Percentiles rank a stretch among this genome's conserved stretches.
Conservation (phyloP, 1,140 invertebrate species). For the Battus philenor region DNA sequence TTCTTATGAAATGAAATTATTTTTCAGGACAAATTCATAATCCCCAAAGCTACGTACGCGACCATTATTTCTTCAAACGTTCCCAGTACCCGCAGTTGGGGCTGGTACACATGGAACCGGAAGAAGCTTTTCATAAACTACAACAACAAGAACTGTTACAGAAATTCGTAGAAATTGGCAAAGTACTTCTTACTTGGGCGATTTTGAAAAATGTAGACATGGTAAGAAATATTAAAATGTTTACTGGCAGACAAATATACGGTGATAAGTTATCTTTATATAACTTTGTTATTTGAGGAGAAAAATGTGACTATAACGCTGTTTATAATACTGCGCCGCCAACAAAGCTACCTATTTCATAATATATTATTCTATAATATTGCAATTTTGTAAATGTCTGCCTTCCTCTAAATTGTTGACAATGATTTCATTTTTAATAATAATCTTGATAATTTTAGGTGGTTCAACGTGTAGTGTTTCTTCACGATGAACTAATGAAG, state of each 20-base stretch:
- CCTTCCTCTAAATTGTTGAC: too few relatives aligned
- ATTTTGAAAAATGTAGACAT: slow-evolving; percentile 94
- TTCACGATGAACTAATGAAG: slow-evolving; percentile 99
- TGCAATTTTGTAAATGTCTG: too few relatives aligned
- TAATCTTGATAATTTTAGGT: slow-evolving; percentile 80
- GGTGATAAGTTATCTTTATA: too few relatives aligned
- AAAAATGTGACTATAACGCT: background rate
- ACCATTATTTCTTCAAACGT: slow-evolving; percentile 99
- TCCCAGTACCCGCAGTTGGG: slow-evolving; percentile 98
- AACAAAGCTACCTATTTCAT: too few relatives aligned
- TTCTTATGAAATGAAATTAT: slow-evolving; percentile 6
- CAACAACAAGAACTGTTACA: slow-evolving; percentile 94
- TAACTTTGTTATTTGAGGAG: background rate
- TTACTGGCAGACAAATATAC: background rate
- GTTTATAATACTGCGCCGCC: background rate
- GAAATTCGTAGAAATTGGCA: slow-evolving; percentile 98
- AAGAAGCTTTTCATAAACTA: slow-evolving; percentile 92
- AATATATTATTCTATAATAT: too few relatives aligned
- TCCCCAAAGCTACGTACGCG: slow-evolving; percentile 94
- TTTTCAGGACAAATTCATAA: slow-evolving; percentile 94
- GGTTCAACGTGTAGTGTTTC: slow-evolving; percentile 96
- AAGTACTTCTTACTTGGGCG: slow-evolving; percentile 92
- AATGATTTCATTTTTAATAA: too few relatives aligned
- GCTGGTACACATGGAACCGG: slow-evolving; percentile 94
- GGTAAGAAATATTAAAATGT: slow-evolving; percentile 72